Evolutionary conservation across 1,140 invertebrate genomes (phyloP), one percentile per base, ranked within the genome.

Genomic region (Calosoma granatense): DNA sequence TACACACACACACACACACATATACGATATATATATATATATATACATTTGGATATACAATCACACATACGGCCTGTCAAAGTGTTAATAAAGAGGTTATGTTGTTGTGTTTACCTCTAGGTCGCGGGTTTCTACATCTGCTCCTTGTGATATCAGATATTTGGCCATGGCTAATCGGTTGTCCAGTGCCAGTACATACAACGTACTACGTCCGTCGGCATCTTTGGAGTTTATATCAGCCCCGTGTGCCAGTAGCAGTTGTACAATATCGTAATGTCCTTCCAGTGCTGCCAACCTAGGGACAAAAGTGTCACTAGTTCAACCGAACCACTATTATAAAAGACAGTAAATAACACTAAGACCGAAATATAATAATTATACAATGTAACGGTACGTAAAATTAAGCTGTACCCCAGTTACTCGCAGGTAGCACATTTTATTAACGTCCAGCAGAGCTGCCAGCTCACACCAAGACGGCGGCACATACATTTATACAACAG

Each of bases 101-200:
- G 19, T n/a, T n/a, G 3, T 19, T 30, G 23, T 76, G 54, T 77
- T 73, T 55, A 90, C 90, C 78, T 97, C 93, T 15, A 86, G 83
- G 71, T 97, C 94, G 59, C 87, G 81, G 61, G 84, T 85, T 70
- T 95, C 91, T 0, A 93, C 84, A 66, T 92, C 84, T 1, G 90
- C 88, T 41, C 86, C 86, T 60, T 84, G 78, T 61, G 87, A 81
- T 54, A 96, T 72, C 47, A 97, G 75, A 70, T 87, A 90, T 59
- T 86, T 84, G 47, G 86, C 88, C 84, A 89, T 93, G 15, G 86
- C 82, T 47, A 92, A 72, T 64, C 91, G 81, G 72, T 94, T 94
- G 75, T 97, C 94, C 59, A 97, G 75, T 3, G 92, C 90, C 19
- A 97, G 76, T 39, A 96, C 88, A 72, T 97, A 97, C 3, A 97